Conservation (phyloP, 2,797 vertebrate genomes). For the Schizopygopsis pylzovi region DNA sequence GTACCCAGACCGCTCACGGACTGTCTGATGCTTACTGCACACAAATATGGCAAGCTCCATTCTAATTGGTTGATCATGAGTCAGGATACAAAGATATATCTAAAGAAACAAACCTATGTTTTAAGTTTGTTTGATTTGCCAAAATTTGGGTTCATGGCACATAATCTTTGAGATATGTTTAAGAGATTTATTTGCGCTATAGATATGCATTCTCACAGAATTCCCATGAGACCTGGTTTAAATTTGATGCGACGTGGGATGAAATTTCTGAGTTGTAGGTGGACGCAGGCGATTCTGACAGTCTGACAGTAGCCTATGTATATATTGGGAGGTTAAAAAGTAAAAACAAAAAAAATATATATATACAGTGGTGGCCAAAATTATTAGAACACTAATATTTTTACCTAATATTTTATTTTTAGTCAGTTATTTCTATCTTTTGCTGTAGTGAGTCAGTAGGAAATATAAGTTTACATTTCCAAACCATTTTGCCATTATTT, state of each 20-base stretch:
- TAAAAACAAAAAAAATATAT: too few species aligned
- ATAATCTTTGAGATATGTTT: not conserved
- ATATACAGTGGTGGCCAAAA: too few species aligned
- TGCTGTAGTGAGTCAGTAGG: too few species aligned
- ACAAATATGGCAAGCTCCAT: constrained; percentile 9
- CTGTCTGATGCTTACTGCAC: constrained; percentile 2
- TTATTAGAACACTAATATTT: too few species aligned
- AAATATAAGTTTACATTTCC: too few species aligned
- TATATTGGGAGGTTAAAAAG: not conserved
- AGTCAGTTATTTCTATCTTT: too few species aligned
- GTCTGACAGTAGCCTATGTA: not conserved
- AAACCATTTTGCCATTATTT: too few species aligned
- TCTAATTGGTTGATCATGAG: not conserved
- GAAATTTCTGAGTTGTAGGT: too few species aligned
- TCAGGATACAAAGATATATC: not conserved
- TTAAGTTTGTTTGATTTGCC: not conserved
- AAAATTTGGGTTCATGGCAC: not conserved
- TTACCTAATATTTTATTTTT: too few species aligned
- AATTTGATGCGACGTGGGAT: not conserved
- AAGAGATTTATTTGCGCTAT: not conserved
- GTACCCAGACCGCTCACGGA: not conserved
- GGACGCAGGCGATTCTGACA: too few species aligned
- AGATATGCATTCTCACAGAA: constrained; percentile 1
- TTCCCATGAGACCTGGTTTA: not conserved
- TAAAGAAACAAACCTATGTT: not conserved